Conservation (phyloP, 2,113 vertebrate species). For the Talpa occidentalis region DNA sequence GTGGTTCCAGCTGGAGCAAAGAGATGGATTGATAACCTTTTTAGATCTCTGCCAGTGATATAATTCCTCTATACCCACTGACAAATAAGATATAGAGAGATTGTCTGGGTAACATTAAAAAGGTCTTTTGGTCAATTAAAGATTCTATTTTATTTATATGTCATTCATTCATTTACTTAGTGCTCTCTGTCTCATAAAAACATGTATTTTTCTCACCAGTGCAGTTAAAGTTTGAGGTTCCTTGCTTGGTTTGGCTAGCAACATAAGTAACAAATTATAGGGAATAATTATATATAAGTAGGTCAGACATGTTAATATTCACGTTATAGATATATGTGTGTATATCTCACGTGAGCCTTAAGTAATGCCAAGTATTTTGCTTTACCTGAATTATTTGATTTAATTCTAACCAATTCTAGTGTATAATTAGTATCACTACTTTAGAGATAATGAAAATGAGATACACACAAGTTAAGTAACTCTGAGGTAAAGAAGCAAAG, state of each 20-base stretch:
- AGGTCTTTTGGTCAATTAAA: constrained; percentile 47
- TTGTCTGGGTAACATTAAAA: constrained; percentile 22
- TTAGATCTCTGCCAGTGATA: background rate
- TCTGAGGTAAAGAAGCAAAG: background rate
- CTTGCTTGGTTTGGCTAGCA: background rate
- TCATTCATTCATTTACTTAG: constrained; percentile 34
- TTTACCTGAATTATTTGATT: constrained; percentile 19
- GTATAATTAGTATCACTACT: background rate
- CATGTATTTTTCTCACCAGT: background rate
- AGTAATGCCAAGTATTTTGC: background rate
- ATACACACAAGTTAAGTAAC: background rate
- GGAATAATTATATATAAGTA: background rate
- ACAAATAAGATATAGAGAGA: background rate
- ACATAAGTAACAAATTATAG: background rate
- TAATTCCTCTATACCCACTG: constrained; percentile 13
- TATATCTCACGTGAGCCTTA: background rate
- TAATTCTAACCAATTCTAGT: background rate
- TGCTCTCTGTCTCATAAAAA: background rate
- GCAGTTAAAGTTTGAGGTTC: background rate
- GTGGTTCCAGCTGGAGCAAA: background rate
- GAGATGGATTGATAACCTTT: constrained; percentile 18
- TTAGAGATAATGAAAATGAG: background rate
- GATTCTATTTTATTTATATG: background rate
- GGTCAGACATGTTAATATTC: background rate
- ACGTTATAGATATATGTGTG: background rate